These are phyloP conservation scores for Acridotheres tristis DNA, from an alignment of 2,797 vertebrate species.

Conservation along the genomic window DNA sequence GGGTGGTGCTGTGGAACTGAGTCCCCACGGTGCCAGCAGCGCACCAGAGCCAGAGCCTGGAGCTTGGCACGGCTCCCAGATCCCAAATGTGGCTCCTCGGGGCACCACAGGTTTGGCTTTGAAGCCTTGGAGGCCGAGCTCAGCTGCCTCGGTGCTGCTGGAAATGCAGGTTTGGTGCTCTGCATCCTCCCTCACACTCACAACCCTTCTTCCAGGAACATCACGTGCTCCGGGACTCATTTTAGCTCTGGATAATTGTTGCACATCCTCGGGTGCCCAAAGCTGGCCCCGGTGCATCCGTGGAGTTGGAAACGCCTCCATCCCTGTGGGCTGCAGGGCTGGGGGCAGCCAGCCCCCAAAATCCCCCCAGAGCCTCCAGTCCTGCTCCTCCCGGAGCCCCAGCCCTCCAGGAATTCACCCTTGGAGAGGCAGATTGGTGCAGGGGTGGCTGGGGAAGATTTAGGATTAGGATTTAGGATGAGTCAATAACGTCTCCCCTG, in stretches of 20 bases:
- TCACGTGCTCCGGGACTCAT: neutral
- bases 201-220: conserved; percentile 42
- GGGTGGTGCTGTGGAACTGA: neutral
- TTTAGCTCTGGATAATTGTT: conserved; percentile 32
- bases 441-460: rapidly evolving
- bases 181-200: neutral
- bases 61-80: neutral
- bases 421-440: neutral
- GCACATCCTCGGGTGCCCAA: conserved; percentile 1
- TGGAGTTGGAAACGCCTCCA: neutral
- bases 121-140: rapidly evolving
- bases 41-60: neutral
- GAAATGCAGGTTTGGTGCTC: neutral
- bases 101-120: neutral
- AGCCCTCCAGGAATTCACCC: neutral
- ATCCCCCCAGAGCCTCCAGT: neutral
- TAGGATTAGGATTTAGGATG: neutral
- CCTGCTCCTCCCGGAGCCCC: neutral
- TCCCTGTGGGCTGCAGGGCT: neutral
- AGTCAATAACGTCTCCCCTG: rapidly evolving
- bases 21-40: neutral
- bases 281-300: neutral
- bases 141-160: neutral
- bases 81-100: rapidly evolving
- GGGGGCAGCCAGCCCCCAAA: neutral